Evolutionary conservation across 2,888 invertebrate species (phyloP).

Genomic region (Dysmachus trigonus): DNA sequence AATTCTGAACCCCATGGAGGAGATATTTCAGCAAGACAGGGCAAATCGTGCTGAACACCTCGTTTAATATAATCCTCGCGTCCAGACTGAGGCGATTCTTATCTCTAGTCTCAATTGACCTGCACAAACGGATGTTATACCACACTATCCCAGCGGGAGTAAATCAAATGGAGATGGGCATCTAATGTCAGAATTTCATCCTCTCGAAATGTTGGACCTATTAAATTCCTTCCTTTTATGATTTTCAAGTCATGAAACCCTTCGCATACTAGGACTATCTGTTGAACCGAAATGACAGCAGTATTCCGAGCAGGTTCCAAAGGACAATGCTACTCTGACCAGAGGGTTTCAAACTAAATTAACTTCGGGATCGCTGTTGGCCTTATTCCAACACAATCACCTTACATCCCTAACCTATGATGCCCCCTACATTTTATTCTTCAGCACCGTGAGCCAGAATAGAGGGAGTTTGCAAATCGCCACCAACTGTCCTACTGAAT

Average conservation of each 20-base stretch:
- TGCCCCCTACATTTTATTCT: neutral
- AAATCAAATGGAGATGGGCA: conserved; percentile 22
- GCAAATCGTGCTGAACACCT: neutral
- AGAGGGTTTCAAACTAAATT: conserved; percentile 9
- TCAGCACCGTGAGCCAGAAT: neutral
- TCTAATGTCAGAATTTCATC: conserved; percentile 24
- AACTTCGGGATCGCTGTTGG: conserved; percentile 24
- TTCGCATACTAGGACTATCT: neutral
- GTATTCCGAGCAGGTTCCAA: neutral
- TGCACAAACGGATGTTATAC: neutral
- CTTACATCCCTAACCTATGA: neutral
- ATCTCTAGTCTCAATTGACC: neutral
- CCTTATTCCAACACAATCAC: conserved; percentile 10
- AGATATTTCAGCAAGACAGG: neutral
- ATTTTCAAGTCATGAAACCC: conserved; percentile 21
- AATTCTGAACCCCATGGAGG: neutral
- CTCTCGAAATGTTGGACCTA: neutral
- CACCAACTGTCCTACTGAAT: neutral
- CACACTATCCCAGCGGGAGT: neutral
- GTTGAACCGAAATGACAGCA: conserved; percentile 24
- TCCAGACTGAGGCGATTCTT: neutral
- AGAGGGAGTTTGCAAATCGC: neutral
- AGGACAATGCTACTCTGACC: neutral
- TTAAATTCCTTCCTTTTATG: conserved; percentile 21
- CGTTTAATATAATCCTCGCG: conserved; percentile 3